These are phyloP conservation scores for Diuraphis noxia DNA, from an alignment of 1,140 invertebrate genomes.

Conservation along the genomic window DNA sequence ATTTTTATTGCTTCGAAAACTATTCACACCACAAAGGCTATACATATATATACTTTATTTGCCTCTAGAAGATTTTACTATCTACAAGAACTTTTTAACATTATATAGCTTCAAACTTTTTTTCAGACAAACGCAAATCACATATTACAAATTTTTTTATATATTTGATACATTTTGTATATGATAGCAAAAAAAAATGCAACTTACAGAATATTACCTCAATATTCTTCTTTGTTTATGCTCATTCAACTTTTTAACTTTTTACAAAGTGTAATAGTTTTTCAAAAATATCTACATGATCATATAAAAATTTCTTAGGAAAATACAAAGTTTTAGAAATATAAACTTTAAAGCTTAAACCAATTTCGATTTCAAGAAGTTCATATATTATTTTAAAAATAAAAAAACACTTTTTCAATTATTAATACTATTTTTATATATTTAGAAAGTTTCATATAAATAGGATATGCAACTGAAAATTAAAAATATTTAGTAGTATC, in stretches of 20 bases:
- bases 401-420: background rate
- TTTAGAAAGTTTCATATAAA: background rate
- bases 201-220: background rate
- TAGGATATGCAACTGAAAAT: background rate
- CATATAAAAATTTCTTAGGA: background rate
- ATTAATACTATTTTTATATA: no score
- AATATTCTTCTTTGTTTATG: background rate
- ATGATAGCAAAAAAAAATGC: background rate
- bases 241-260: background rate
- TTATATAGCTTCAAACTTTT: constrained; percentile 1
- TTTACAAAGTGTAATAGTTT: background rate
- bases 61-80: background rate
- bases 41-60: background rate
- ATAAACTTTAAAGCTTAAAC: background rate
- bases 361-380: background rate
- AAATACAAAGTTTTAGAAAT: background rate
- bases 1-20: constrained; percentile 37
- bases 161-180: background rate
- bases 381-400: background rate
- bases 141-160: background rate
- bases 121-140: background rate
- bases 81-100: constrained; percentile 19
- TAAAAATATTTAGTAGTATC: no score
- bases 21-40: background rate
- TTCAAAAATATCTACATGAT: background rate